Conservation (phyloP, 2,797 vertebrate genomes). For the Cryptoprocta ferox region DNA sequence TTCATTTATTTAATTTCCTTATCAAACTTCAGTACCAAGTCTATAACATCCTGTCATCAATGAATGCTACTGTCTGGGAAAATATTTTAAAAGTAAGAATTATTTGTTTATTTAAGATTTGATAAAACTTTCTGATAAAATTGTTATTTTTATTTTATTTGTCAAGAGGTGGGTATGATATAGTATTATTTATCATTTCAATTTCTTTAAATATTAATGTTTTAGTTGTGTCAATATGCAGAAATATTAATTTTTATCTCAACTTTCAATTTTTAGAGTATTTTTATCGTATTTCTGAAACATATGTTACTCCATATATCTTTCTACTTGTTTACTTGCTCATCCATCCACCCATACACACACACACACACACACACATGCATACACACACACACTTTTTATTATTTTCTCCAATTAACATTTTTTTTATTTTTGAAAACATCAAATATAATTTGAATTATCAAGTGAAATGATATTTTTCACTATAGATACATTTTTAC, state of each 20-base stretch:
- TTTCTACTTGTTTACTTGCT: not conserved
- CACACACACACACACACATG: too few relatives aligned
- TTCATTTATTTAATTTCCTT: not conserved
- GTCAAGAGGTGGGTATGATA: not conserved
- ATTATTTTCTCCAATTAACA: not conserved
- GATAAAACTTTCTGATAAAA: conserved; percentile 6
- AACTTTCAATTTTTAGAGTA: not conserved
- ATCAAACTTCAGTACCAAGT: not conserved
- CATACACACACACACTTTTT: not conserved
- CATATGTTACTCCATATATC: not conserved
- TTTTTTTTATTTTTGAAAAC: not conserved
- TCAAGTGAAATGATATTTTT: conserved; percentile 7
- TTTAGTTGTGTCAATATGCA: not conserved
- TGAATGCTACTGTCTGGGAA: not conserved
- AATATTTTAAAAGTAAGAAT: not conserved
- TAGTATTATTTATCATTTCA: not conserved
- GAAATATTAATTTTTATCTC: not conserved
- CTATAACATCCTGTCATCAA: not conserved
- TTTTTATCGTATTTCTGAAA: not conserved
- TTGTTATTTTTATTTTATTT: not conserved
- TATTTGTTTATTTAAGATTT: not conserved
- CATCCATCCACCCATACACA: not conserved
- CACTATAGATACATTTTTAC: not conserved
- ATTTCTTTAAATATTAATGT: not conserved
- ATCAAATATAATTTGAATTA: not conserved